A percentile compares a stretch with the other conserved stretches of the same genome.
These are phyloP conservation scores for Python bivittatus DNA, from an alignment of 2,113 vertebrate genomes.

Conservation along the genomic window DNA sequence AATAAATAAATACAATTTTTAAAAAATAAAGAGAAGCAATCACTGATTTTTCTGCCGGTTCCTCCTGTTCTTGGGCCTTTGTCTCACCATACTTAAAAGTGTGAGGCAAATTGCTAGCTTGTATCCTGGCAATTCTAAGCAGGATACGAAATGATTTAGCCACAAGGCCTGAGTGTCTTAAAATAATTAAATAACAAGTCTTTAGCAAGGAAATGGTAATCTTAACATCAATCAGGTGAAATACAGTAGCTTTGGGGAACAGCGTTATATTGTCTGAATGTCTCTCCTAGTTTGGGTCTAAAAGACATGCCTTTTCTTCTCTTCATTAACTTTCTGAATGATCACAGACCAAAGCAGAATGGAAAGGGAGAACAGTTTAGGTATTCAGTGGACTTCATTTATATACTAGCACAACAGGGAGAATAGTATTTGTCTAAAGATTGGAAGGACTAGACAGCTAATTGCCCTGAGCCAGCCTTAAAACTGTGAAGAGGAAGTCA, in stretches of 20 bases:
- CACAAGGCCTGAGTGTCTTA: slow-evolving; percentile 39
- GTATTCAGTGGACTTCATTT: neutral
- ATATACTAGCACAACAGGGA: slow-evolving; percentile 11
- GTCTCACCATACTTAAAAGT: neutral
- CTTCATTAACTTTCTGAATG: slow-evolving; percentile 45
- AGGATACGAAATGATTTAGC: neutral
- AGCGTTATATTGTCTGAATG: slow-evolving; percentile 48
- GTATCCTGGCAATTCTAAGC: neutral
- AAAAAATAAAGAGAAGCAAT: neutral
- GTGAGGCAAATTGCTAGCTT: neutral
- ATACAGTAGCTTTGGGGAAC: slow-evolving; percentile 50
- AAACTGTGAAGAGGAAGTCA: neutral
- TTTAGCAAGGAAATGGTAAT: slow-evolving; percentile 58
- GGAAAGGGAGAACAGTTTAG: slow-evolving; percentile 38
- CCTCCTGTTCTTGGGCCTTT: neutral
- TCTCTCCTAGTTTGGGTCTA: slow-evolving; percentile 37
- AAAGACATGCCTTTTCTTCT: slow-evolving; percentile 43
- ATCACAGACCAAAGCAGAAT: slow-evolving; percentile 45
- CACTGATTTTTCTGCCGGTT: neutral
- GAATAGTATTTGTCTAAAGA: slow-evolving; percentile 25
- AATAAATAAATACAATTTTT: too few species aligned
- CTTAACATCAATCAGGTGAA: slow-evolving; percentile 51
- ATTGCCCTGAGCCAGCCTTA: neutral
- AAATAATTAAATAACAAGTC: slow-evolving; percentile 61
- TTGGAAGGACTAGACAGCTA: neutral